These are phyloP conservation scores for Lerema accius DNA, from an alignment of 1,140 invertebrate species.

Conservation along the genomic window DNA sequence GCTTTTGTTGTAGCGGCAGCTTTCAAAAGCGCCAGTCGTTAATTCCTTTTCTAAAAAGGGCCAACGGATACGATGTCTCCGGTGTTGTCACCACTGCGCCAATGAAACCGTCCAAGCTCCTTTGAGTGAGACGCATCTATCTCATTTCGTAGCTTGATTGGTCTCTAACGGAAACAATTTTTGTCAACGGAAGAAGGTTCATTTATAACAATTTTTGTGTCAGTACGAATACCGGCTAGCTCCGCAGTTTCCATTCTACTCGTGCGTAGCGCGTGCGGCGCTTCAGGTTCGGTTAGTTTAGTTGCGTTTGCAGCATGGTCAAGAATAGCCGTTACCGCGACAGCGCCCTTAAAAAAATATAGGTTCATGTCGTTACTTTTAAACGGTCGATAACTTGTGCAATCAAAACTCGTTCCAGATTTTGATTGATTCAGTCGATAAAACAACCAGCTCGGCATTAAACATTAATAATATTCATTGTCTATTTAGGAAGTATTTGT, in stretches of 20 bases:
- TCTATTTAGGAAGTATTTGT: neutral
- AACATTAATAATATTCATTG: slow-evolving; percentile 14
- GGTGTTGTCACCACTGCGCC: slow-evolving; percentile 66
- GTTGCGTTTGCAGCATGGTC: slow-evolving; percentile 69
- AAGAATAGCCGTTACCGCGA: slow-evolving; percentile 69
- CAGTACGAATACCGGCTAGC: slow-evolving; percentile 46
- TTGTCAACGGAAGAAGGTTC: slow-evolving; percentile 60
- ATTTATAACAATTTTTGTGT: slow-evolving; percentile 63
- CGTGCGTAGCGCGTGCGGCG: slow-evolving; percentile 65
- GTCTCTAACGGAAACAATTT: slow-evolving; percentile 59
- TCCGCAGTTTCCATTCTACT: slow-evolving; percentile 47
- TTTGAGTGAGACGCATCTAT: slow-evolving; percentile 50
- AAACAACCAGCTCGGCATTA: neutral
- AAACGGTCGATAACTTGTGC: slow-evolving; percentile 50
- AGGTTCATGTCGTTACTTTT: slow-evolving; percentile 39
- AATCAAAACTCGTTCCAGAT: slow-evolving; percentile 33
- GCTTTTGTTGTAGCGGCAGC: slow-evolving; percentile 50
- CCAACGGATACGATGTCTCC: slow-evolving; percentile 73
- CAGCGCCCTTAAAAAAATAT: slow-evolving; percentile 44
- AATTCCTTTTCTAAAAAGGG: slow-evolving; percentile 69
- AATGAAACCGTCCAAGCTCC: slow-evolving; percentile 49
- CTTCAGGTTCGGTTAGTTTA: slow-evolving; percentile 69
- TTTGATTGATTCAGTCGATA: slow-evolving; percentile 31
- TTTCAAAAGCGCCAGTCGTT: slow-evolving; percentile 66
- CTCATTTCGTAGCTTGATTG: slow-evolving; percentile 61